Evolutionary conservation across 2,888 invertebrate species (phyloP).

Genomic region (Leucophenga maculata): DNA sequence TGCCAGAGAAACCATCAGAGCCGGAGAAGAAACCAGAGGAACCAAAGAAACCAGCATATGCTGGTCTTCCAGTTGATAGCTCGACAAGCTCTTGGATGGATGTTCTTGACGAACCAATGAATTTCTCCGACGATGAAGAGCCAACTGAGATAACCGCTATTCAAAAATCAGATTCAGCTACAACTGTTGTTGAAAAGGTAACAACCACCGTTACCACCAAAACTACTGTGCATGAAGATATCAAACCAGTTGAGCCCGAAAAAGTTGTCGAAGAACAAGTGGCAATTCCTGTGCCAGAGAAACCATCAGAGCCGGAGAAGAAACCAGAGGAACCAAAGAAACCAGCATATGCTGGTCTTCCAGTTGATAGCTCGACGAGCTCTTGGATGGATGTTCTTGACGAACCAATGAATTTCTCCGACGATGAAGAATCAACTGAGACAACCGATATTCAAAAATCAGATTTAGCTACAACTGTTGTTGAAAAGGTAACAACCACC

Average conservation of each 20-base stretch:
- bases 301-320: background rate
- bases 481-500: background rate
- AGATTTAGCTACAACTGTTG: background rate
- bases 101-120: too few species aligned
- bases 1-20: background rate
- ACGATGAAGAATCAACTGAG: constrained; percentile 38
- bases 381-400: constrained; percentile 68
- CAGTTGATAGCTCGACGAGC: constrained; percentile 60
- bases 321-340: constrained; percentile 27
- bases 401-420: constrained; percentile 55
- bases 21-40: background rate
- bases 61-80: too few species aligned
- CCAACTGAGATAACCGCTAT: too few species aligned
- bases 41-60: constrained; percentile 6
- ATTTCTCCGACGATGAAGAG: too few species aligned
- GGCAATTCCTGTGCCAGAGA: constrained; percentile 7
- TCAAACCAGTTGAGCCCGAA: constrained; percentile 48
- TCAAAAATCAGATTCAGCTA: constrained; percentile 21
- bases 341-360: constrained; percentile 46
- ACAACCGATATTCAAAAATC: background rate
- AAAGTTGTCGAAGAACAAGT: background rate
- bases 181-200: constrained; percentile 29
- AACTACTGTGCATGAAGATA: constrained; percentile 36
- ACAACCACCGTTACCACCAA: constrained; percentile 15
- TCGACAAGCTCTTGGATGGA: too few species aligned